Conservation (phyloP, 2,797 vertebrate species). For the Ptychobarbus kaznakovi region DNA sequence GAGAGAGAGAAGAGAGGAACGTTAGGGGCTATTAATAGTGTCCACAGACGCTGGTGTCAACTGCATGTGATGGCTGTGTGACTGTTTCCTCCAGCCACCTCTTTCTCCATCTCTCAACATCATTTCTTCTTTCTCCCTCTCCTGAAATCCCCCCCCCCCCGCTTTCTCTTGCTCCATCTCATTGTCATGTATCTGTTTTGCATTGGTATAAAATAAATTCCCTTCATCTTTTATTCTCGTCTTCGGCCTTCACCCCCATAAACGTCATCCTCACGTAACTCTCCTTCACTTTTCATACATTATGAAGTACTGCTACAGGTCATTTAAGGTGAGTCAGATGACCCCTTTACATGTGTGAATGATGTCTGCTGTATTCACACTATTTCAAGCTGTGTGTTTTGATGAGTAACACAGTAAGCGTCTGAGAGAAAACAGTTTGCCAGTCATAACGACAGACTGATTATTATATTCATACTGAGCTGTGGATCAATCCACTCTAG, state of each 20-base stretch:
- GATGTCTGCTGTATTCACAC: constrained; percentile 16
- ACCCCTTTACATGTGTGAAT: constrained; percentile 34
- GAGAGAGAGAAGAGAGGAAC: constrained; percentile 15
- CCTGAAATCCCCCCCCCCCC: neutral
- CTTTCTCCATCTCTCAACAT: constrained; percentile 44
- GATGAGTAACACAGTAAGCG: constrained; percentile 16
- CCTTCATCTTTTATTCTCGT: neutral
- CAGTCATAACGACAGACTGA: constrained; percentile 32
- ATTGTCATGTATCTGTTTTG: neutral
- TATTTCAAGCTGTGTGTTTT: constrained; percentile 33
- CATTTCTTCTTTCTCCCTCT: constrained; percentile 1
- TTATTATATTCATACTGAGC: constrained; percentile 48
- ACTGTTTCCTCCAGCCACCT: constrained; percentile 63
- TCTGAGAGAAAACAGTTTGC: constrained; percentile 21
- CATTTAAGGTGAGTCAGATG: constrained; percentile 43
- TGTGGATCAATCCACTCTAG: constrained; percentile 25
- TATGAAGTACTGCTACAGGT: constrained; percentile 45
- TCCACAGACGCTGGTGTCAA: constrained; percentile 66
- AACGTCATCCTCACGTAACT: constrained; percentile 9
- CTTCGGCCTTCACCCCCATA: neutral
- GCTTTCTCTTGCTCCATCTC: constrained; percentile 20
- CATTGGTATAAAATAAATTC: neutral
- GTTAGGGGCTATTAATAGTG: constrained; percentile 61
- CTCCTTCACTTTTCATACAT: constrained; percentile 11
- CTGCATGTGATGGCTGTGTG: constrained; percentile 63